A percentile compares a stretch with the other conserved stretches of the same genome.
phyloP scores from a whole-genome alignment of 2,797 vertebrate genomes.

The Craterocephalus amniculus region DNA sequence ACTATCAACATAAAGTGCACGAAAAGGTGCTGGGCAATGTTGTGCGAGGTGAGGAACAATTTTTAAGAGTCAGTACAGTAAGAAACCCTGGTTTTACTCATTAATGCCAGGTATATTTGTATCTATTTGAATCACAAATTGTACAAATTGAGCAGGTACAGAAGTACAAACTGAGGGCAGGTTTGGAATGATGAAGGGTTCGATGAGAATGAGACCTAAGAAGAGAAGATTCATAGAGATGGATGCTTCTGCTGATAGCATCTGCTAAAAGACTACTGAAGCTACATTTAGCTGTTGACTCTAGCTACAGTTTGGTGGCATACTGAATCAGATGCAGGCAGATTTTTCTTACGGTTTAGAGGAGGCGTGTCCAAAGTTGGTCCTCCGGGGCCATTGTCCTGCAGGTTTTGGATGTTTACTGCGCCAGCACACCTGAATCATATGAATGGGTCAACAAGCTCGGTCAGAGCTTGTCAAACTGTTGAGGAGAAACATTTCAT shows the following conservation, averaged over 20 bases:
- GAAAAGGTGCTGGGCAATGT: neutral
- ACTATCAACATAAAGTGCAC: neutral
- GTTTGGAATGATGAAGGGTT: neutral
- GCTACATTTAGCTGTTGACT: neutral
- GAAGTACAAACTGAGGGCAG: neutral
- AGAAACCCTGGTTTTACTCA: neutral
- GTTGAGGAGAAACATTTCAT: no score
- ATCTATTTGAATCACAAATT: neutral
- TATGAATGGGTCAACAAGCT: no score
- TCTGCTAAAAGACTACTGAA: neutral
- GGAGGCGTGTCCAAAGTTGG: no score
- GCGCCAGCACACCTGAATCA: no score
- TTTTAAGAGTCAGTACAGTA: neutral
- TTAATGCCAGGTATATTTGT: neutral
- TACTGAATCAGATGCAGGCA: no score
- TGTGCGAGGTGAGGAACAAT: neutral
- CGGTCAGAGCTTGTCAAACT: no score
- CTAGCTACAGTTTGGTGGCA: neutral
- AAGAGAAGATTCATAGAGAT: neutral
- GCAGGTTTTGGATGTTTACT: no score
- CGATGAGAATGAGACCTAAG: neutral
- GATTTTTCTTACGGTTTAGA: no score
- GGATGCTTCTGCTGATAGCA: neutral
- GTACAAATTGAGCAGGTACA: neutral
- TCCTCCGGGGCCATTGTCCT: no score